Conservation (phyloP, 2,888 invertebrate genomes). For the Mechanitis mazaeus region DNA sequence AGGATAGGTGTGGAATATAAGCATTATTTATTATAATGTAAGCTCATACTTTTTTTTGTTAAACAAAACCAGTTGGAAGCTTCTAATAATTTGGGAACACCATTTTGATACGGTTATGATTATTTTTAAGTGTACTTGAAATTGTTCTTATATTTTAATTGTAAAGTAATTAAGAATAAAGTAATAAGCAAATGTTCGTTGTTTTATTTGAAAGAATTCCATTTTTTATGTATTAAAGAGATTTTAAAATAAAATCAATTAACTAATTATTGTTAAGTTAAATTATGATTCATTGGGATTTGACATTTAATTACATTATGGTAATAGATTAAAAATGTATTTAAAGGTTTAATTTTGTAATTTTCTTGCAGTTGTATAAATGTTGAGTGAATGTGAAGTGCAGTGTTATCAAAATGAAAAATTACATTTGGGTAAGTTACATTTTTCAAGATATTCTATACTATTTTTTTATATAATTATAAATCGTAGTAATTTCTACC, state of each 20-base stretch:
- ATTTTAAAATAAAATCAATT: not conserved
- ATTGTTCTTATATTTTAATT: too few relatives aligned
- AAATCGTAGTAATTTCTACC: too few relatives aligned
- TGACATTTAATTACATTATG: not conserved
- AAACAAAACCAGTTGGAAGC: too few relatives aligned
- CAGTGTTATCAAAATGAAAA: slow-evolving; percentile 5
- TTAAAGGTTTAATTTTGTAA: slow-evolving; percentile 1
- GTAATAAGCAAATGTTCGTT: too few relatives aligned
- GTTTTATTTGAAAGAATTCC: too few relatives aligned
- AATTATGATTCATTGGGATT: not conserved
- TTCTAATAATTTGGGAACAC: too few relatives aligned
- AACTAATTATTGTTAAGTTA: not conserved
- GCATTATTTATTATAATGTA: too few relatives aligned
- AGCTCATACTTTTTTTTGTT: too few relatives aligned
- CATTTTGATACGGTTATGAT: too few relatives aligned
- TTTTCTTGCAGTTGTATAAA: not conserved
- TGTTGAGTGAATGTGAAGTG: not conserved
- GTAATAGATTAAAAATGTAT: not conserved
- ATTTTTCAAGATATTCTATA: slow-evolving; percentile 1
- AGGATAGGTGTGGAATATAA: too few relatives aligned
- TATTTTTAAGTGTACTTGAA: too few relatives aligned
- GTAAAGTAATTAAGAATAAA: too few relatives aligned
- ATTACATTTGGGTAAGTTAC: slow-evolving; percentile 12
- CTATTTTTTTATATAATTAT: not conserved
- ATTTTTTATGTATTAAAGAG: not conserved